Base-by-base conservation (phyloP, 2,113 vertebrate species). In the Nicator chloris region DNA sequence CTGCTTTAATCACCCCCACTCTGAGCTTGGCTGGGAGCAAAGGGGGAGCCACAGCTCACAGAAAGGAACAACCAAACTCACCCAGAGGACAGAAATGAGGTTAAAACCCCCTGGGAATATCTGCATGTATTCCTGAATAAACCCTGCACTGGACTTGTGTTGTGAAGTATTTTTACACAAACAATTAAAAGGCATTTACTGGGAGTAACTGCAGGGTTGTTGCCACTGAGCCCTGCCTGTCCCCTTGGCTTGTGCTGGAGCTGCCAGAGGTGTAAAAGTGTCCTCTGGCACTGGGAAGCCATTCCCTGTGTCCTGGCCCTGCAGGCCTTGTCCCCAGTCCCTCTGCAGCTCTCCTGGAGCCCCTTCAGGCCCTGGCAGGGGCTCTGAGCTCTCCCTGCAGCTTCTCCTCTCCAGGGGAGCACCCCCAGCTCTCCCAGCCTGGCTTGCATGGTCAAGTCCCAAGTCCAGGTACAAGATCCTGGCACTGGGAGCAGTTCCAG, bases 271-370 rank as follows among this genome's bases (percentile, higher is more conserved):
- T 26, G 6, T 49, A 2, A 6, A 75, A 37, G 26, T 75, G 50
- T 3, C 65, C 80, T 47, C 4, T 23, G 54, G 19, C 79, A 23
- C 0, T 60, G 65, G 64, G 44, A 12, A 60, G 31, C 66, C 81
- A 72, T 83, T 72, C 81, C 81, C 81, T 73, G 69, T 0, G 0
- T 59, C 8, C 0, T n/a, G n/a, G n/a, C n/a, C n/a, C n/a, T n/a
- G n/a, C n/a, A n/a, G n/a, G n/a, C 63, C 64, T 24, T 86, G 64
- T 53, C 64, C 73, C 73, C 30, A 87, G 49, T 12, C 75, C 75
- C 85, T 79, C 65, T 63, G 1, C 75, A 71, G 75, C 85, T 71
- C 56, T 71, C 40, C 85, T 87, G 85, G 85, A 87, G 63, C 40
- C n/a, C 84, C 75, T 79, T 5, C 2, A 26, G n/a, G n/a, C n/a